A percentile compares a stretch with the other conserved stretches of the same genome.
These are phyloP conservation scores for Drosophila histrio DNA, from an alignment of 2,888 invertebrate species.

Conservation along the genomic window DNA sequence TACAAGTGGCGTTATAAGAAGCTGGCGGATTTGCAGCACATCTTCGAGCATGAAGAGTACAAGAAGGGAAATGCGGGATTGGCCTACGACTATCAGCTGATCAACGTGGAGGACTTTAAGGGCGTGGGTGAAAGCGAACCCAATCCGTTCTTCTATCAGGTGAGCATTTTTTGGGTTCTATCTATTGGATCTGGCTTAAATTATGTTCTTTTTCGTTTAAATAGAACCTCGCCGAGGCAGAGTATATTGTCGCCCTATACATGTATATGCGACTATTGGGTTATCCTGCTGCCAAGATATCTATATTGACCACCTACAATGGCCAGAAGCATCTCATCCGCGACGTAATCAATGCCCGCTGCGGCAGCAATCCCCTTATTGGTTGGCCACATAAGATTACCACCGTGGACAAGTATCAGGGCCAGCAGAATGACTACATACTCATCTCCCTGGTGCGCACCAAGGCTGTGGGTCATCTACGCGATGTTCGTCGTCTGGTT, in stretches of 20 bases:
- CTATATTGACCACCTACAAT: conserved; percentile 99
- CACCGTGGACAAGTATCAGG: conserved; percentile 99
- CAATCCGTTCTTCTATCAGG: conserved; percentile 99
- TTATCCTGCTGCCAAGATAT: conserved; percentile 98
- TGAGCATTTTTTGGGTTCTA: conserved; percentile 73
- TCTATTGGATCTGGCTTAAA: not conserved
- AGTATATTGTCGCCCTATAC: conserved; percentile 98
- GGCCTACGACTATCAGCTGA: conserved; percentile 95
- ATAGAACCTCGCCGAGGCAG: conserved; percentile 93
- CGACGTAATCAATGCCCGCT: conserved; percentile 96
- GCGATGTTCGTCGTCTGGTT: conserved; percentile 97
- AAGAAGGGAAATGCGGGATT: conserved; percentile 96
- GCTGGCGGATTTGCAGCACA: conserved; percentile 96
- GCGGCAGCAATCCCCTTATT: conserved; percentile 97
- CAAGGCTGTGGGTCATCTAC: conserved; percentile 97
- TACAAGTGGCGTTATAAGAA: conserved; percentile 99
- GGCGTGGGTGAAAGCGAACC: conserved; percentile 98
- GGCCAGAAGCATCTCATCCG: conserved; percentile 99
- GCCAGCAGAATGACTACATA: conserved; percentile 99
- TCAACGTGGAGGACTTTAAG: conserved; percentile 98
- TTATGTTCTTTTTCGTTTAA: not conserved
- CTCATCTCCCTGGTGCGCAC: conserved; percentile 97
- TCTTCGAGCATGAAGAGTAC: conserved; percentile 93
- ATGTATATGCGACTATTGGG: conserved; percentile 99
- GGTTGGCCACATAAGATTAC: conserved; percentile 96